These are phyloP conservation scores for Scomberomorus guttatus DNA, from an alignment of 2,797 vertebrate species.

Conservation along the genomic window DNA sequence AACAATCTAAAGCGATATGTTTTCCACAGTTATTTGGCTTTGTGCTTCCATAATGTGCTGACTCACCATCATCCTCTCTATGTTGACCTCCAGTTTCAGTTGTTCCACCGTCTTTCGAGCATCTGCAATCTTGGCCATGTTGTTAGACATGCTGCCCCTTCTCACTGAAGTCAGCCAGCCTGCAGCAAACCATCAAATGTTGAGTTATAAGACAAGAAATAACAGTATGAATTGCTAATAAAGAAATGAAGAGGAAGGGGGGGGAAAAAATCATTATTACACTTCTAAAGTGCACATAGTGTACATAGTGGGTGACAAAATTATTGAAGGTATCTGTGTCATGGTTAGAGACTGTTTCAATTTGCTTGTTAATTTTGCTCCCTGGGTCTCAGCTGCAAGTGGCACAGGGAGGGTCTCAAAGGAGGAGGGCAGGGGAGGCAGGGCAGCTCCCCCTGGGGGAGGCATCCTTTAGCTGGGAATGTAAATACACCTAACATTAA, in stretches of 20 bases:
- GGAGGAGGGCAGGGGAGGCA: slow-evolving; percentile 69
- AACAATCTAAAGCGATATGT: background rate
- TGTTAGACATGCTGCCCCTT: slow-evolving; percentile 89
- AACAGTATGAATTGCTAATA: background rate
- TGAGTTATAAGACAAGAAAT: background rate
- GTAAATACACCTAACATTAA: slow-evolving; percentile 73
- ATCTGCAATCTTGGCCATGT: slow-evolving; percentile 95
- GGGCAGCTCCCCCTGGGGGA: slow-evolving; percentile 63
- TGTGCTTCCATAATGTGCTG: background rate
- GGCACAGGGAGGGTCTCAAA: slow-evolving; percentile 77
- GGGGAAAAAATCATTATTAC: background rate
- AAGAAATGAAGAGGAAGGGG: background rate
- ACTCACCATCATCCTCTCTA: slow-evolving; percentile 94
- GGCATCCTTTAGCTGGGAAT: slow-evolving; percentile 40
- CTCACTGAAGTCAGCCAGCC: slow-evolving; percentile 31
- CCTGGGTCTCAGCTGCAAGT: slow-evolving; percentile 86
- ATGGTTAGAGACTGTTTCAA: slow-evolving; percentile 76
- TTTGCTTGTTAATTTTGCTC: slow-evolving; percentile 80
- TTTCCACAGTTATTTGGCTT: background rate
- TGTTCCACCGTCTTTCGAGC: slow-evolving; percentile 94
- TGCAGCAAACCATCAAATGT: slow-evolving; percentile 36
- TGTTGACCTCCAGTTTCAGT: slow-evolving; percentile 93
- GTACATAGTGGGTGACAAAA: background rate
- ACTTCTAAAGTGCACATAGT: background rate
- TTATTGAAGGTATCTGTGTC: slow-evolving; percentile 27